These are phyloP conservation scores for Nannoperca australis DNA, from an alignment of 2,797 vertebrate species.

Conservation along the genomic window DNA sequence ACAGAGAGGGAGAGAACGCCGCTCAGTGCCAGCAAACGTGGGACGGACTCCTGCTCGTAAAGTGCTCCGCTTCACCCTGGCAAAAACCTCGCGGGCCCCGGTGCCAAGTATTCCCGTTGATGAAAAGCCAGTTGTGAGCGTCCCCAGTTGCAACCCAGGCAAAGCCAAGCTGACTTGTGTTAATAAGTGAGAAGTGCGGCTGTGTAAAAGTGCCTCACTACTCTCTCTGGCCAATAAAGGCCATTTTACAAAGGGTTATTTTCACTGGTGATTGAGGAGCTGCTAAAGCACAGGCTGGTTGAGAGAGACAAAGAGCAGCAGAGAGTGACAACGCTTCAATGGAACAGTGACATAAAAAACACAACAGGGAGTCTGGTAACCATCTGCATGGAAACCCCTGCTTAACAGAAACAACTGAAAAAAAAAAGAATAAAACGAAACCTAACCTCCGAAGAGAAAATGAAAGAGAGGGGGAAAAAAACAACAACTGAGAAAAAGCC, in stretches of 20 bases:
- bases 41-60: slow-evolving; percentile 58
- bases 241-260: slow-evolving; percentile 68
- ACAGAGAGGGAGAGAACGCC: slow-evolving; percentile 20
- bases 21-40: slow-evolving; percentile 56
- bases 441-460: background rate
- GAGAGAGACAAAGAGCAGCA: slow-evolving; percentile 17
- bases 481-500: background rate
- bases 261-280: slow-evolving; percentile 39
- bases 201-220: slow-evolving; percentile 54
- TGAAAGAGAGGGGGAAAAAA: slow-evolving; percentile 13
- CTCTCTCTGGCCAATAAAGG: slow-evolving; percentile 65
- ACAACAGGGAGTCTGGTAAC: slow-evolving; percentile 22
- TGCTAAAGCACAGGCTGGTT: slow-evolving; percentile 4
- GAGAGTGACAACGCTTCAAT: slow-evolving; percentile 1
- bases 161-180: slow-evolving; percentile 66
- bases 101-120: slow-evolving; percentile 73
- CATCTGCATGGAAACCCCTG: slow-evolving; percentile 68
- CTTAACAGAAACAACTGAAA: slow-evolving; percentile 52
- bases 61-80: slow-evolving; percentile 56
- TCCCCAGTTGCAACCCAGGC: slow-evolving; percentile 60
- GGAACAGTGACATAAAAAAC: slow-evolving; percentile 4
- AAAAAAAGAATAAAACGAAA: slow-evolving; percentile 29
- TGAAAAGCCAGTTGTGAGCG: slow-evolving; percentile 73
- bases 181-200: slow-evolving; percentile 69
- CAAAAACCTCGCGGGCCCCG: slow-evolving; percentile 52